These are phyloP conservation scores for Trichogramma evanescens DNA, from an alignment of 2,888 invertebrate species.

Conservation along the genomic window DNA sequence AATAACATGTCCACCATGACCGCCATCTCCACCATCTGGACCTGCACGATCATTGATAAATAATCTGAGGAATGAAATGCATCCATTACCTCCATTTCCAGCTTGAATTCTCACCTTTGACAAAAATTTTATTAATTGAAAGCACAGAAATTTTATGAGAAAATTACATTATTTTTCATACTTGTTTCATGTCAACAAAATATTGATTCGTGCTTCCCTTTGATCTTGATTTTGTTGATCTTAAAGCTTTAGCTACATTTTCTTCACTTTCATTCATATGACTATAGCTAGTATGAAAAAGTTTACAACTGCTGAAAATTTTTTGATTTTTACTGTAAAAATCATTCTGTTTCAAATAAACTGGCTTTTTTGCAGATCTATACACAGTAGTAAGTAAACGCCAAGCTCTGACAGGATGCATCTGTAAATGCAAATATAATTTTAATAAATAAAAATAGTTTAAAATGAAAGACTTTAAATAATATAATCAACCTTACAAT, in stretches of 20 bases:
- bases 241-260: constrained; percentile 29
- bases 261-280: constrained; percentile 15
- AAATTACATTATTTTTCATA: constrained; percentile 14
- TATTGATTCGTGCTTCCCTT: constrained; percentile 22
- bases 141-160: not conserved
- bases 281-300: constrained; percentile 24
- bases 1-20: constrained; percentile 89
- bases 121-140: not conserved
- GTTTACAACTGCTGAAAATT: constrained; percentile 18
- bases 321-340: constrained; percentile 6
- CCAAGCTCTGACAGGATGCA: constrained; percentile 10
- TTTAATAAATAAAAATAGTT: not conserved
- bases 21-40: constrained; percentile 95
- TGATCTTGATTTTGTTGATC: constrained; percentile 36
- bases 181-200: constrained; percentile 41
- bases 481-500: constrained; percentile 3
- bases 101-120: constrained; percentile 59
- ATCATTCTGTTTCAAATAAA: not conserved
- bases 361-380: constrained; percentile 4
- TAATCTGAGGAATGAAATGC: constrained; percentile 75
- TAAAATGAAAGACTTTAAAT: not conserved
- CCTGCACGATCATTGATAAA: constrained; percentile 85
- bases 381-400: not conserved
- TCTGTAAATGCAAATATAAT: constrained; percentile 14
- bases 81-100: constrained; percentile 91